Base-by-base conservation (phyloP, 2,888 invertebrate genomes). In the Coenonympha arcania region DNA sequence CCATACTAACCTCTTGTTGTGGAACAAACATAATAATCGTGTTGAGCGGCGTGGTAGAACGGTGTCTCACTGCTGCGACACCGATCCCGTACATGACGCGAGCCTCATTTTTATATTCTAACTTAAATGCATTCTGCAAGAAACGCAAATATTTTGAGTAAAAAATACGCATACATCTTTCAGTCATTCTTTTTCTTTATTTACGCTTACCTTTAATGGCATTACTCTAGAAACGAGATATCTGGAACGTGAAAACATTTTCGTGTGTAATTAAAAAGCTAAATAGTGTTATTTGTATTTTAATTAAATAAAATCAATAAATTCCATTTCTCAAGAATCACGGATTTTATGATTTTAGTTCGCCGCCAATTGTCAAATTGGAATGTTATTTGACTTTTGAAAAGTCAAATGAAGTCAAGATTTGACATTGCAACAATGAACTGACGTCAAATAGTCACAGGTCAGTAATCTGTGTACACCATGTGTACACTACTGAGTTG, bases 1-100 rank as follows among this genome's bases (percentile, higher is more conserved):
- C n/a, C 13, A 31, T 28, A 45, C 65, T 63, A 65, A 94, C 96
- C 90, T 99, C 98, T 89, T 99, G 99, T 78, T 99, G 99, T 3
- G 99, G 99, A 16, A 99, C 99, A 88, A 99, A 99, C 91, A 98
- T 92, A 49, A 99, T 85, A 55, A 95, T 86, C 5, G 98, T 98
- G 83, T 99, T 99, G 36, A 96, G 79, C 0, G 97, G 96, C 6
- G 93, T 93, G 13, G 89, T 88, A 6, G 90, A 88, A 24, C 87
- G 78, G 63, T 69, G 62, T 65, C 87, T 73, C 24, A 73, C 63
- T 24, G 76, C 59, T 54, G 79, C 67, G 48, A 85, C 70, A 52
- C 76, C 73, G 54, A 85, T 70, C 52, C 76, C 73, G 54, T 77
- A 82, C 28, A 84, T 52, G 55, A 79, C 63, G 39, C 75, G 68